Evolutionary conservation across 1,140 invertebrate genomes (phyloP).

Genomic region (Pinna nobilis): DNA sequence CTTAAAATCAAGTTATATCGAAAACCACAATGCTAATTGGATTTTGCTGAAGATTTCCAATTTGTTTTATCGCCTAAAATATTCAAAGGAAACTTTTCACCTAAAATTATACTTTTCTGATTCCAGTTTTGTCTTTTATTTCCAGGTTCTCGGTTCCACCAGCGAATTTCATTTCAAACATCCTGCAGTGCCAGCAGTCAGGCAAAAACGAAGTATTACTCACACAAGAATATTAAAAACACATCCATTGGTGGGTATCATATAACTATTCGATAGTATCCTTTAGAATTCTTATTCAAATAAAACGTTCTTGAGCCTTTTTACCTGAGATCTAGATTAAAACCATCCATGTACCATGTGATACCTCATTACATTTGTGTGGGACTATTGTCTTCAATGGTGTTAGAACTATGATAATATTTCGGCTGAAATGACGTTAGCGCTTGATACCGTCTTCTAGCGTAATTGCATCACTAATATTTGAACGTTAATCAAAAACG

Average conservation of each 20-base stretch:
- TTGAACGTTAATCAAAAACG: too few relatives aligned
- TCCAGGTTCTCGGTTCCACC: conserved; percentile 87
- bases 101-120: too few relatives aligned
- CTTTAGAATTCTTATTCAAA: too few relatives aligned
- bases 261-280: neutral
- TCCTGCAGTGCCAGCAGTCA: conserved; percentile 87
- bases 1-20: too few relatives aligned
- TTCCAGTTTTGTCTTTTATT: conserved; percentile 50
- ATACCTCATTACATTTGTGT: neutral
- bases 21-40: too few relatives aligned
- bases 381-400: neutral
- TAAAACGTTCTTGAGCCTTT: too few relatives aligned
- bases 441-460: neutral
- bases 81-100: too few relatives aligned
- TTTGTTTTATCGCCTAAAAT: too few relatives aligned
- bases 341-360: neutral
- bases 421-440: neutral
- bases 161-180: conserved; percentile 95
- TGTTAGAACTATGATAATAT: neutral
- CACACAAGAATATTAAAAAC: conserved; percentile 91
- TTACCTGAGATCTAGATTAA: too few relatives aligned
- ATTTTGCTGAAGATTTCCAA: too few relatives aligned
- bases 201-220: conserved; percentile 87
- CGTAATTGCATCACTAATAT: too few relatives aligned
- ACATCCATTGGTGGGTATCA: conserved; percentile 88